Conservation (phyloP, 2,113 vertebrate species). For the Elaphurus davidianus region DNA sequence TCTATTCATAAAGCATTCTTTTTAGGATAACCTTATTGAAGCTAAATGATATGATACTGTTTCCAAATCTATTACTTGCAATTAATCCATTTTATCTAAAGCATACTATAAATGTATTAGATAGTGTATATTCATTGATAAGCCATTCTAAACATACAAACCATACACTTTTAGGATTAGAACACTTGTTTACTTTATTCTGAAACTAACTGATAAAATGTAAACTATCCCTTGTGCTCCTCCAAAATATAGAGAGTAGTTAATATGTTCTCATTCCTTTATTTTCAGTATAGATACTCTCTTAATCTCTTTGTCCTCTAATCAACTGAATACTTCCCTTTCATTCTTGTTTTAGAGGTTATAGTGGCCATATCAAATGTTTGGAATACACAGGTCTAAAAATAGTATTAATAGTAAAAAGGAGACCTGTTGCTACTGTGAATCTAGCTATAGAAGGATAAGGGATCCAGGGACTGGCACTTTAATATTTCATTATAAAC, state of each 20-base stretch:
- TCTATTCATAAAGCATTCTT: conserved; percentile 25
- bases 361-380: neutral
- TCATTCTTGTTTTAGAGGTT: neutral
- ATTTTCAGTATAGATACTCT: conserved; percentile 13
- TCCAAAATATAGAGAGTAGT: conserved; percentile 53
- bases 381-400: neutral
- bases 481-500: neutral
- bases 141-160: conserved; percentile 61
- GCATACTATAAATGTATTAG: conserved; percentile 62
- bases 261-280: conserved; percentile 47
- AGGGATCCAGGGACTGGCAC: neutral
- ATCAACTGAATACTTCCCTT: neutral
- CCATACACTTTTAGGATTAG: conserved; percentile 32
- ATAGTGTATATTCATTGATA: conserved; percentile 64
- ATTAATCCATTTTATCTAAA: conserved; percentile 67
- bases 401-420: neutral
- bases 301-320: neutral
- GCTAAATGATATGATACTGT: conserved; percentile 67
- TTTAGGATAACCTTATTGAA: conserved; percentile 67
- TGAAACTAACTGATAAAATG: conserved; percentile 46
- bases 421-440: neutral
- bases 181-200: conserved; percentile 68
- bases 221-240: neutral
- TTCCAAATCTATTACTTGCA: conserved; percentile 72
- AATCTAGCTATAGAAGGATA: neutral